phyloP scores from a whole-genome alignment of 1,140 invertebrate species.

The Papilio aristodemus region DNA sequence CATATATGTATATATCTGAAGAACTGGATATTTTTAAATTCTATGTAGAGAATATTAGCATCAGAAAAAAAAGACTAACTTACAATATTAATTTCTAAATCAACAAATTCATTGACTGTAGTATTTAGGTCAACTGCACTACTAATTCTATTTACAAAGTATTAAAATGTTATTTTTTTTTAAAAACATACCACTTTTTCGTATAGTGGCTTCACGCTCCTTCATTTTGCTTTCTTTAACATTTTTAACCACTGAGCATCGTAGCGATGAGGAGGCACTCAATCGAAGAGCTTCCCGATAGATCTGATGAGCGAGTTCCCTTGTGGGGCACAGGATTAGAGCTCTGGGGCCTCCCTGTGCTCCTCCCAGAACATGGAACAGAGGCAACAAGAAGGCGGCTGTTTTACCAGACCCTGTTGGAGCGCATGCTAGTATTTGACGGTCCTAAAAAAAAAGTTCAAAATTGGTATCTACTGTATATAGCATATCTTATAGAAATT shows the following conservation, averaged over 20 bases:
- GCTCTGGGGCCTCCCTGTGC: conserved; percentile 89
- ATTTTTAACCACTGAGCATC: conserved; percentile 67
- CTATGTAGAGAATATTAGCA: no score
- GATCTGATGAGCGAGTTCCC: conserved; percentile 96
- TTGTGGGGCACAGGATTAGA: conserved; percentile 93
- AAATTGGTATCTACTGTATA: neutral
- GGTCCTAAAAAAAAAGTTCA: conserved; percentile 78
- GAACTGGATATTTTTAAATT: no score
- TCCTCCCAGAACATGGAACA: conserved; percentile 85
- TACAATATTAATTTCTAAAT: no score
- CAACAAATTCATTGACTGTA: no score
- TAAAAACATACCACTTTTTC: conserved; percentile 64
- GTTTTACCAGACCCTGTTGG: conserved; percentile 95
- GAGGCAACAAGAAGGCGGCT: conserved; percentile 90
- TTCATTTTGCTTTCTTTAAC: conserved; percentile 79
- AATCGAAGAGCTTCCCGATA: conserved; percentile 89
- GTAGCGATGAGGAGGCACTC: conserved; percentile 86
- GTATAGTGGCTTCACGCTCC: conserved; percentile 66
- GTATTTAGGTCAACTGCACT: no score
- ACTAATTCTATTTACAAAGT: no score
- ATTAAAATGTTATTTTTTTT: conserved; percentile 9
- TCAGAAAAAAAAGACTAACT: no score
- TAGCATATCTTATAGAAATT: no score
- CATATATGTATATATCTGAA: no score
- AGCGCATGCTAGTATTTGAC: conserved; percentile 95